Evolutionary conservation across 2,113 vertebrate species (phyloP).

Genomic region (Tachycineta bicolor): DNA sequence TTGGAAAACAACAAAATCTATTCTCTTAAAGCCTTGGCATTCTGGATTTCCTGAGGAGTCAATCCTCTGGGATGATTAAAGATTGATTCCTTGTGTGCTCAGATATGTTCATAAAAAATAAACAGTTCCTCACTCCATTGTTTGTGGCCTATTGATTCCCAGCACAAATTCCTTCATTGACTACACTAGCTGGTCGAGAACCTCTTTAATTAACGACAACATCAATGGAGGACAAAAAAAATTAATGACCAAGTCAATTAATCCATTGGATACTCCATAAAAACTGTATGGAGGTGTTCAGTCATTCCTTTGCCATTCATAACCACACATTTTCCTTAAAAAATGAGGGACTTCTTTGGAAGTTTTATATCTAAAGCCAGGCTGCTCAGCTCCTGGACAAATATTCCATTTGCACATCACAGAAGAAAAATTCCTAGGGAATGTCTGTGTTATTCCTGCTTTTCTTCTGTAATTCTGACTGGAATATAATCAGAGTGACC

Average conservation of each 20-base stretch:
- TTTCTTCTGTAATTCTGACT: not conserved
- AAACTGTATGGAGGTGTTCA: not conserved
- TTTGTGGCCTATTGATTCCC: not conserved
- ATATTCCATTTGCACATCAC: accelerated
- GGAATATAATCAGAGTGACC: not conserved
- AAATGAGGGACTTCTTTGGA: not conserved
- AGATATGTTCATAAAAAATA: not conserved
- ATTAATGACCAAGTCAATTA: not conserved
- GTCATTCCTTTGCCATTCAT: not conserved
- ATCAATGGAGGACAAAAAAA: not conserved
- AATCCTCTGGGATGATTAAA: not conserved
- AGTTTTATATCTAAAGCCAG: not conserved
- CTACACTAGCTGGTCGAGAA: not conserved
- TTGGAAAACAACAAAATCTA: not conserved
- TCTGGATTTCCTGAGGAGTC: not conserved
- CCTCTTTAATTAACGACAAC: not conserved
- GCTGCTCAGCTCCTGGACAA: accelerated
- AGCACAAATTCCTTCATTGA: not conserved
- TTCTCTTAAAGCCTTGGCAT: not conserved
- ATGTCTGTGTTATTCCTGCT: not conserved
- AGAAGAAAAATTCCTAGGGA: not conserved
- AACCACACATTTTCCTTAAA: not conserved
- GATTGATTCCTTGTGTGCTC: not conserved
- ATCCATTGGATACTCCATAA: not conserved
- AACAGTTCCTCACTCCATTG: not conserved